These are phyloP conservation scores for Solea senegalensis DNA, from an alignment of 2,113 vertebrate genomes.

Conservation along the genomic window DNA sequence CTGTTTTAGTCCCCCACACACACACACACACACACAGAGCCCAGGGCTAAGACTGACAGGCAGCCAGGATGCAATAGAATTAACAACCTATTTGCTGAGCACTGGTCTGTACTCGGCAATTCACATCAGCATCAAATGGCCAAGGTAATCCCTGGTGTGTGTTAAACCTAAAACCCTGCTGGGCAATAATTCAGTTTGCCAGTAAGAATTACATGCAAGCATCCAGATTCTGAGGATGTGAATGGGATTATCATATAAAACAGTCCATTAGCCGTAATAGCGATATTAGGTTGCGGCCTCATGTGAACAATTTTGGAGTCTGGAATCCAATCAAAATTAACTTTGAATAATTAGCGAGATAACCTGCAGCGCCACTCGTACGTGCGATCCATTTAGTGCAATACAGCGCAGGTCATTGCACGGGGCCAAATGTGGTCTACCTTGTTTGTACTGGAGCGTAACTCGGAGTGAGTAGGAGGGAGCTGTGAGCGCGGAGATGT, in stretches of 20 bases:
- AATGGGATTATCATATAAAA: slow-evolving; percentile 62
- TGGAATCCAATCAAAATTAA: slow-evolving; percentile 31
- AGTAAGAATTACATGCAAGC: slow-evolving; percentile 24
- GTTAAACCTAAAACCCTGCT: slow-evolving; percentile 42
- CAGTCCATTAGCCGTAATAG: slow-evolving; percentile 61
- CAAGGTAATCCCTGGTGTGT: slow-evolving; percentile 42
- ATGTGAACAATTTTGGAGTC: slow-evolving; percentile 25
- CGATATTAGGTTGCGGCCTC: slow-evolving; percentile 47
- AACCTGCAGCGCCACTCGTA: slow-evolving; percentile 25
- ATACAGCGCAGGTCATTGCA: slow-evolving; percentile 8
- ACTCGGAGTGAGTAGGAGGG: neutral
- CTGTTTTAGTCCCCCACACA: slow-evolving; percentile 15
- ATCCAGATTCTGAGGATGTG: slow-evolving; percentile 33
- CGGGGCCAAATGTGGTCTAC: neutral
- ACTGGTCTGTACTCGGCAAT: slow-evolving; percentile 22
- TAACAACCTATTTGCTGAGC: slow-evolving; percentile 31
- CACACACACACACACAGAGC: neutral
- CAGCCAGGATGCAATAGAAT: slow-evolving; percentile 6
- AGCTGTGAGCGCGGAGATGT: neutral
- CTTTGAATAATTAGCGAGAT: slow-evolving; percentile 40
- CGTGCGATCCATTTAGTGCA: slow-evolving; percentile 19
- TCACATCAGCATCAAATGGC: slow-evolving; percentile 33
- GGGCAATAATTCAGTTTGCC: slow-evolving; percentile 8
- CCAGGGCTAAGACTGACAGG: slow-evolving; percentile 27
- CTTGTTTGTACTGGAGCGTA: slow-evolving; percentile 1